Evolutionary conservation across 2,797 vertebrate species (phyloP).

Genomic region (Pterois miles): DNA sequence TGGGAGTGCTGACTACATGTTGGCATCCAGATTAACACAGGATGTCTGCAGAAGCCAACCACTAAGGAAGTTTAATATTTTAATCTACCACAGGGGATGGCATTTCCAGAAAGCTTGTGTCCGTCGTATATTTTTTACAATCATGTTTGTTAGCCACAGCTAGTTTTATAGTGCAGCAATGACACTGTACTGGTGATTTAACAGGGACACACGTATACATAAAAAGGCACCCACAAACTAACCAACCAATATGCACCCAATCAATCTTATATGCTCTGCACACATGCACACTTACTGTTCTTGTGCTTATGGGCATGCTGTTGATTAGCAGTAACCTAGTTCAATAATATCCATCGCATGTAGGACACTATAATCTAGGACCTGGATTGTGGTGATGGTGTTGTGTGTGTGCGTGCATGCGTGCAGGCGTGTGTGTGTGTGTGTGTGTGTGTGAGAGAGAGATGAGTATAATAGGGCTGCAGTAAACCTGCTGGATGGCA

Average conservation of each 20-base stretch:
- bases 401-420: constrained; percentile 6
- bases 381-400: constrained; percentile 21
- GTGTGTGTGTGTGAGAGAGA: constrained; percentile 18
- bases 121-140: neutral
- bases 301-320: constrained; percentile 64
- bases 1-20: constrained; percentile 19
- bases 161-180: neutral
- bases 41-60: constrained; percentile 5
- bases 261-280: constrained; percentile 57
- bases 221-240: constrained; percentile 34
- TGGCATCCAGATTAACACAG: constrained; percentile 6
- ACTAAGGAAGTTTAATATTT: constrained; percentile 32
- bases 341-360: constrained; percentile 76
- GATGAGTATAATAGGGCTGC: constrained; percentile 19
- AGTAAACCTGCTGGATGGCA: constrained; percentile 27
- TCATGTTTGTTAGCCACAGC: neutral
- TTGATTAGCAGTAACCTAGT: constrained; percentile 80
- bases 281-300: constrained; percentile 41
- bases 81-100: constrained; percentile 8
- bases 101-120: constrained; percentile 10
- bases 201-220: constrained; percentile 1
- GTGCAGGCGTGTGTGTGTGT: constrained; percentile 13
- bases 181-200: neutral
- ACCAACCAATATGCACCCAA: constrained; percentile 42
- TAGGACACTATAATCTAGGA: constrained; percentile 80